Evolutionary conservation across 2,797 vertebrate genomes (phyloP), one percentile per base, ranked within the genome.

Genomic region (Syndactyla subalaris): DNA sequence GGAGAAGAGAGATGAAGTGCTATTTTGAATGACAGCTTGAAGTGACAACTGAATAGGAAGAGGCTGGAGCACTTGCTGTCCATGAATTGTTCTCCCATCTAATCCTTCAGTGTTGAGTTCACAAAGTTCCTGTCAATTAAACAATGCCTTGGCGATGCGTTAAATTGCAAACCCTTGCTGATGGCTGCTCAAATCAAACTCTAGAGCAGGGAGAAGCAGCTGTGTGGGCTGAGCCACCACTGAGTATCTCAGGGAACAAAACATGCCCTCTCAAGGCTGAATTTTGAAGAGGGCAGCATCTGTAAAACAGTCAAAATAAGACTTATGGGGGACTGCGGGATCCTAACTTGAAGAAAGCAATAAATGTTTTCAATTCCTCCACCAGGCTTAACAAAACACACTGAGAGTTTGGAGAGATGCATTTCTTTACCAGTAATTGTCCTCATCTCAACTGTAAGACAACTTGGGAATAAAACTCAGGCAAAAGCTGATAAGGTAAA

Each of bases 101-200:
- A 39, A 32, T 48, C 54, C 46, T 85, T 83, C 82, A 39, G 0
- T 38, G 49, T 3, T 55, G 79, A 68, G 72, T 87, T 94, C 46
- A 27, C 68, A 85, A 72, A 85, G 68, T 65, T 80, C 38, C 75
- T 92, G 95, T 72, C 93, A 93, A 88, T 89, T 94, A 96, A 91
- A 89, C 52, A 79, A 43, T 7, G 7, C 43, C 59, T 92, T 54
- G 81, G 41, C 0, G 5, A 85, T 26, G 57, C 2, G 0, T 91
- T 93, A 89, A 95, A 85, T 83, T 85, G 78, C 38, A 67, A 87
- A 86, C 74, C 58, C 58, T 48, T 89, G 77, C 65, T 92, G 67
- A 78, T 12, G 52, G 57, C 49, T 85, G 80, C 75, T 82, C 57
- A 74, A 87, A 82, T 62, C 45, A 46, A 48, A 75, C 61, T 85